Evolutionary conservation across 2,113 vertebrate genomes (phyloP).

Genomic region (Hepsetus odoe): DNA sequence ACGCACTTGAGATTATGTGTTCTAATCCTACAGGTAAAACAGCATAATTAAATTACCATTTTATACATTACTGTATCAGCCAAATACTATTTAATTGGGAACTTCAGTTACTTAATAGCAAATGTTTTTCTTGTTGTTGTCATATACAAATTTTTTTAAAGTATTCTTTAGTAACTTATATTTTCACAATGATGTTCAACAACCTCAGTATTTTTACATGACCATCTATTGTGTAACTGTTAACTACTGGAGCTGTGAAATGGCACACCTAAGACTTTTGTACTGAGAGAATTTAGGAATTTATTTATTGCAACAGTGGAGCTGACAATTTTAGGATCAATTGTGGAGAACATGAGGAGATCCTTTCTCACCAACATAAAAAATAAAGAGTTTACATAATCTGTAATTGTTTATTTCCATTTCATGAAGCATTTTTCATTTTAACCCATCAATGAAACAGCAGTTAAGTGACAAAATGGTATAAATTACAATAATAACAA

Average conservation of each 20-base stretch:
- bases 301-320: neutral
- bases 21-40: neutral
- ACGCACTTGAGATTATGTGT: neutral
- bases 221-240: too few species aligned
- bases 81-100: neutral
- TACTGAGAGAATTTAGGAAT: neutral
- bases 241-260: conserved; percentile 4
- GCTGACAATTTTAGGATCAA: neutral
- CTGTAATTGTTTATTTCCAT: conserved; percentile 58
- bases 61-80: neutral
- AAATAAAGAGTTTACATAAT: conserved; percentile 26
- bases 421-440: conserved; percentile 39
- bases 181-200: too few species aligned
- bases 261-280: neutral
- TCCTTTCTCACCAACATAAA: neutral
- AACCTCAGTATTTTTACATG: too few species aligned
- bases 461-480: conserved; percentile 29
- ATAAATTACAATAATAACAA: conserved; percentile 45
- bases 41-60: neutral
- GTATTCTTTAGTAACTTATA: too few species aligned
- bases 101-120: too few species aligned
- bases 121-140: too few species aligned
- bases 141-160: too few species aligned
- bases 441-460: conserved; percentile 31
- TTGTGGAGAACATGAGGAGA: neutral